A percentile compares a stretch with the other conserved stretches of the same genome.
These are phyloP conservation scores for Myotis findleyi DNA, from an alignment of 2,797 vertebrate species.

Conservation along the genomic window DNA sequence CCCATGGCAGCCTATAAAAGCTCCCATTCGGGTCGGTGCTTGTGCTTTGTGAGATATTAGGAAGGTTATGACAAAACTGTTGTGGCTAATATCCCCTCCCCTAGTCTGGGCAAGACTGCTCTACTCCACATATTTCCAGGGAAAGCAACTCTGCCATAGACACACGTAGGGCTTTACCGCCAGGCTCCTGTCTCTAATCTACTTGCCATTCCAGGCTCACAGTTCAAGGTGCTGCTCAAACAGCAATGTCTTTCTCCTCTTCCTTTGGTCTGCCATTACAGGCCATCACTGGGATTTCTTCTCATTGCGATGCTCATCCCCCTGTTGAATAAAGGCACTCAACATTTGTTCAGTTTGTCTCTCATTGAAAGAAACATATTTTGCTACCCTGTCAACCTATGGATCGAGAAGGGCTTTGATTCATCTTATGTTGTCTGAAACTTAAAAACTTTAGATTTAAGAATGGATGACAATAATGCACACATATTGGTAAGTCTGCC, in stretches of 20 bases:
- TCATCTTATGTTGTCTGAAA: background rate
- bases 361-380: background rate
- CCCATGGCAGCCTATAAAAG: background rate
- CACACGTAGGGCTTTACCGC: background rate
- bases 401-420: background rate
- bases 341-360: background rate
- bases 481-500: background rate
- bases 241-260: background rate
- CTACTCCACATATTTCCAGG: background rate
- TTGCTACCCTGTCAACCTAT: background rate
- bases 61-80: background rate
- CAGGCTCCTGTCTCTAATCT: background rate
- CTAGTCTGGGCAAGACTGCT: background rate
- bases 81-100: background rate
- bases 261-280: background rate
- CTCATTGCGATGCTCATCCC: background rate
- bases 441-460: conserved; percentile 10
- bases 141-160: background rate
- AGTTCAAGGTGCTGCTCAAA: background rate
- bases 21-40: background rate
- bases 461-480: background rate
- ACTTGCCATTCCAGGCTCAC: background rate
- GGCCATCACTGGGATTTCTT: background rate
- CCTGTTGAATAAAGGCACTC: background rate
- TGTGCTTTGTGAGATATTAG: background rate